Base-by-base conservation (phyloP, 2,888 invertebrate genomes). In the Tetragonisca angustula region DNA sequence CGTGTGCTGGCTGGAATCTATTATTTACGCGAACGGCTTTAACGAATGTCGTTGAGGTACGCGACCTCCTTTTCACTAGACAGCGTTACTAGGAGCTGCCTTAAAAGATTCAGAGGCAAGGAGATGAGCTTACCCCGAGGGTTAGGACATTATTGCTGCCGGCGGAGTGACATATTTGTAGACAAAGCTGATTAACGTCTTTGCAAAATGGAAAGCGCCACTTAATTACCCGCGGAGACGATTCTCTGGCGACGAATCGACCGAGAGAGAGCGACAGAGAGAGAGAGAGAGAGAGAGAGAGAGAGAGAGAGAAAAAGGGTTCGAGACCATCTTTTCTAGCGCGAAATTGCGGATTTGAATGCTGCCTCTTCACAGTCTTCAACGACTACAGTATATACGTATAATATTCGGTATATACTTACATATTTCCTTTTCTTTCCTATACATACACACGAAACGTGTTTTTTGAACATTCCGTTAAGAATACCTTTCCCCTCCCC, bases 151-250 rank as follows among this genome's bases (percentile, higher is more conserved):
- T 88, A 90, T 86, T 84, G 85, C 78, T 80, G 84, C 81, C 84
- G 59, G 75, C 86, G 56, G 73, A n/a, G 71, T 74, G 87, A 85
- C 85, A 86, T 78, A 84, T 87, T 77, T 84, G 84, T 83, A 83
- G 85, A 86, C 88, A 85, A 88, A 88, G 83, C 83, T 90, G 87
- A 91, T 91, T 90, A 91, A 88, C 85, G 80, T 85, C 82, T 65
- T 69, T 36, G 77, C 56, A 72, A 82, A 32, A 86, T 86, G 84
- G 79, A 84, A 72, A 78, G 73, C 80, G 65, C 82, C 83, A 79
- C 80, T 85, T 83, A 84, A 79, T 81, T 78, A 70, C 81, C 5
- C 15, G 50, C 43, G 32, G 69, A 50, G 59, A 56, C 69, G 69
- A 73, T 79, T 67, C 79, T 70, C 56, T 17, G 68, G 4, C 11